Base-by-base conservation (phyloP, 2,888 invertebrate species). In the Tenthredo amoena region DNA sequence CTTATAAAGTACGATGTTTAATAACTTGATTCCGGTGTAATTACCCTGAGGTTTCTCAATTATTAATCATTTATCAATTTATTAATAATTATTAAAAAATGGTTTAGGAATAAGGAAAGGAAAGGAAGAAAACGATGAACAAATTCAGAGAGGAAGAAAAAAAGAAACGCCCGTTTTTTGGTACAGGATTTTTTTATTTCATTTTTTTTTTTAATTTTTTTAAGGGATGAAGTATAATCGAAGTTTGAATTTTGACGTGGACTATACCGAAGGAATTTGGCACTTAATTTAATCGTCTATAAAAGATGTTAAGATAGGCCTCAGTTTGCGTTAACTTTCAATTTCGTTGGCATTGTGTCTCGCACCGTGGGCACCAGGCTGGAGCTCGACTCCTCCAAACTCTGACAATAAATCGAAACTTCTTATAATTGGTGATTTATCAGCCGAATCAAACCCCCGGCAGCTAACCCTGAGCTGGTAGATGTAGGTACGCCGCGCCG, bases 351-450 rank as follows among this genome's bases (percentile, higher is more conserved):
- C 68, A 83, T 83, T 83, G 83, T 83, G 68, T 50, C 77, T 47
- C 37, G n/a, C 10, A 26, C 26, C 26, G 26, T 26, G 26, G 58
- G 26, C n/a, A 37, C 31, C 55, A 31, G 18, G 34, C 21, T 26
- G 26, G 26, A 12, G 15, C 50, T 18, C 50, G 47, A 31, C 21
- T 50, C 81, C n/a, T 81, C 62, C 81, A 71, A 83, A 83, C 83
- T 83, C 83, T 83, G 83, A 83, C 83, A 83, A 83, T 83, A 83
- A 83, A 83, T 83, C 83, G 83, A 83, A 83, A 83, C 83, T 83
- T 83, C 83, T 83, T 83, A 83, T 83, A 83, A 83, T 83, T 83
- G 83, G 83, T 83, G 83, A 83, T 83, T 83, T 83, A 83, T 83
- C 83, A 83, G 68, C 18, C 68, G 83, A 83, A 83, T 83, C 83